Evolutionary conservation across 2,888 invertebrate species (phyloP).

Genomic region (Oligia latruncula): DNA sequence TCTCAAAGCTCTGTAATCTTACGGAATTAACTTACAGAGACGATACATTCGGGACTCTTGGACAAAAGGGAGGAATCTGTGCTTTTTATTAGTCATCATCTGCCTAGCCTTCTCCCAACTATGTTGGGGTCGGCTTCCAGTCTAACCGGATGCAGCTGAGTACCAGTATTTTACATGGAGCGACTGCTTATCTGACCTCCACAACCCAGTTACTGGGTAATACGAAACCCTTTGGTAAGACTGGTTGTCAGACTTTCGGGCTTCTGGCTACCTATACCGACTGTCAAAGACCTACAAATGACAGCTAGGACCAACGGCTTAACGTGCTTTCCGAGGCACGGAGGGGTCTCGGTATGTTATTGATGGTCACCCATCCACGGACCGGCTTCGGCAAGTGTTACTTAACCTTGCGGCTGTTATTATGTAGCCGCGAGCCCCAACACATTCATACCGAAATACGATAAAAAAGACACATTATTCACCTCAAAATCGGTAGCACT

Average conservation of each 20-base stretch:
- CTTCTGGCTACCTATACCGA: neutral
- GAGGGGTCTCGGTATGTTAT: neutral
- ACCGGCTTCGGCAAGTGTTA: neutral
- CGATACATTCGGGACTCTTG: slow-evolving; percentile 18
- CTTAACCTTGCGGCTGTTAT: neutral
- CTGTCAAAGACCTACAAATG: neutral
- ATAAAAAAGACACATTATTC: slow-evolving; percentile 18
- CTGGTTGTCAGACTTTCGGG: too few relatives aligned
- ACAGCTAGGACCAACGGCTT: neutral
- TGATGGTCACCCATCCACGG: neutral
- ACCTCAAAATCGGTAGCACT: slow-evolving; percentile 19
- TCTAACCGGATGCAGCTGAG: neutral
- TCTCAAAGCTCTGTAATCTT: slow-evolving; percentile 42
- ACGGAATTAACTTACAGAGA: slow-evolving; percentile 41
- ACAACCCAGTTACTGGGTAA: too few relatives aligned
- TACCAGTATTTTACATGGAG: neutral
- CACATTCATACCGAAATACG: neutral
- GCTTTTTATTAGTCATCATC: neutral
- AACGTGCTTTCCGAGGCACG: neutral
- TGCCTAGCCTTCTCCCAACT: neutral
- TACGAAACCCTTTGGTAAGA: too few relatives aligned
- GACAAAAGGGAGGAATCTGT: neutral
- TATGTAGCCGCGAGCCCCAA: neutral
- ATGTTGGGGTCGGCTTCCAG: neutral
- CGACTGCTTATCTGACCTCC: too few relatives aligned